phyloP scores from a whole-genome alignment of 2,113 vertebrate species.

The Melanerpes formicivorus region DNA sequence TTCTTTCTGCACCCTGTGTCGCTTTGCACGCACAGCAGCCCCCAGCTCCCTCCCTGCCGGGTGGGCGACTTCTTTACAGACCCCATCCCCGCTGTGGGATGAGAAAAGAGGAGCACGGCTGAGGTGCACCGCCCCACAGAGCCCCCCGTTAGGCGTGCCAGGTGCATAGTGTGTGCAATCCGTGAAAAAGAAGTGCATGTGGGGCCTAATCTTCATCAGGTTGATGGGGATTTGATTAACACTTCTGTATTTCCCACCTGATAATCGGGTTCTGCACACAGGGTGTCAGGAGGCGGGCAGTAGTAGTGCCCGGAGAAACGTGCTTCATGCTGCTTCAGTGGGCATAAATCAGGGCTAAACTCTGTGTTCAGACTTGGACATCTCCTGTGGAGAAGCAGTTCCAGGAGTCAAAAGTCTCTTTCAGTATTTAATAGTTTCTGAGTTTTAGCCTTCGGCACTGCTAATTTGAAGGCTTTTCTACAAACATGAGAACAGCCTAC shows the following conservation, averaged over 20 bases:
- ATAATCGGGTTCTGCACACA: rapidly evolving
- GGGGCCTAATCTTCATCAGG: neutral
- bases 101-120: neutral
- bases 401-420: neutral
- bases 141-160: neutral
- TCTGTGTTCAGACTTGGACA: neutral
- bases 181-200: neutral
- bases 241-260: neutral
- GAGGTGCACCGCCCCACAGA: neutral
- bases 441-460: neutral
- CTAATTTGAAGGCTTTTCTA: neutral
- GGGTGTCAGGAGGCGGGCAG: neutral
- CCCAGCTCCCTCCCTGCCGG: too few relatives aligned
- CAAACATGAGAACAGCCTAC: rapidly evolving
- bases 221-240: neutral
- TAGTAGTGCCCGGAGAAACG: neutral
- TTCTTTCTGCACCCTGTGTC: too few relatives aligned
- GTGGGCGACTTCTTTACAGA: neutral
- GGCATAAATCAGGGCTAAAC: neutral
- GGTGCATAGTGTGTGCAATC: rapidly evolving
- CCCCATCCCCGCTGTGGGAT: neutral
- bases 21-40: too few relatives aligned
- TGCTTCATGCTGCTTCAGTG: neutral
- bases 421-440: neutral
- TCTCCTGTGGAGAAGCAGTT: neutral